These are phyloP conservation scores for Gorilla gorilla DNA, from an alignment of 2,113 vertebrate genomes.

Conservation along the genomic window DNA sequence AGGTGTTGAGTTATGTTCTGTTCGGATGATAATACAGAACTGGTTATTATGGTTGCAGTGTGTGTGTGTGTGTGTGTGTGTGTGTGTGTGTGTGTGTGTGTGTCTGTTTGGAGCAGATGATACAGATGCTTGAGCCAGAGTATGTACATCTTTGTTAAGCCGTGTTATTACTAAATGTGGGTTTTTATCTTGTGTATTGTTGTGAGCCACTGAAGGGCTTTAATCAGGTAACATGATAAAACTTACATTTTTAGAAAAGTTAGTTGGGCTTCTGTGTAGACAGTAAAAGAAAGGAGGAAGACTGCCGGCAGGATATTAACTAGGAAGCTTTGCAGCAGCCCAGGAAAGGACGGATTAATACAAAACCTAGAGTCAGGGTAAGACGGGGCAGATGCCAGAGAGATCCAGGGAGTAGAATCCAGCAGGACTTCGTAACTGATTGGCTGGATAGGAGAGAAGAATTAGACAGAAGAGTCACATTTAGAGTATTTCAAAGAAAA, in stretches of 20 bases:
- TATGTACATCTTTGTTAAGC: not conserved
- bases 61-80: not conserved
- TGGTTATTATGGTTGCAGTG: not conserved
- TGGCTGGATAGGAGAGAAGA: not conserved
- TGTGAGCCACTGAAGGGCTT: not conserved
- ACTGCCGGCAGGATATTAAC: not conserved
- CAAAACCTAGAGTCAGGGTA: accelerated
- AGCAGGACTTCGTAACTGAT: not conserved
- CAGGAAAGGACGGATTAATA: not conserved
- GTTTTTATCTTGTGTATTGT: not conserved
- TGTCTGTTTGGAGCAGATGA: not conserved
- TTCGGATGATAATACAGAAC: not conserved
- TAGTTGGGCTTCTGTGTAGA: not conserved
- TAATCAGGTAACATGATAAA: not conserved
- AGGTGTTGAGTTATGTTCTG: not conserved
- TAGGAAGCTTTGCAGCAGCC: not conserved
- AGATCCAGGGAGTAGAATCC: not conserved
- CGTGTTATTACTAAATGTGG: not conserved
- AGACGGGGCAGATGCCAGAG: not conserved
- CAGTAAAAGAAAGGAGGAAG: not conserved
- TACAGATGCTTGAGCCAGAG: not conserved
- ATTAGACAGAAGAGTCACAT: not conserved
- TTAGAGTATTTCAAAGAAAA: not conserved
- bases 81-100: not conserved
- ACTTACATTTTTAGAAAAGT: not conserved